Evolutionary conservation across 2,888 invertebrate genomes (phyloP).

Genomic region (Drosophila colorata): DNA sequence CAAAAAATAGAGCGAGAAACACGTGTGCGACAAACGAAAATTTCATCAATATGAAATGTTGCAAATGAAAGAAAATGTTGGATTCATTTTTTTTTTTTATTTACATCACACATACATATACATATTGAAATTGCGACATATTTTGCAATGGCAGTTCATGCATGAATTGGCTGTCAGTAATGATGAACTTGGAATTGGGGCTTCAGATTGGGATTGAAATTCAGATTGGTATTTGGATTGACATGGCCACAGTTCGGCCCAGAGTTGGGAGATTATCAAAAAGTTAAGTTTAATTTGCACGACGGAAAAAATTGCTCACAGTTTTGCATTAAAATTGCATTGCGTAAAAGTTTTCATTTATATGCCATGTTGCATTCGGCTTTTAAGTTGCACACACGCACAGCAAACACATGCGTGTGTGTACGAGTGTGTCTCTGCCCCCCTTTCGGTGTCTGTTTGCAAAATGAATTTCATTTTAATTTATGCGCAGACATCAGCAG

Average conservation of each 20-base stretch:
- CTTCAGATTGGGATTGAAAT: conserved; percentile 6
- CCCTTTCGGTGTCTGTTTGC: conserved; percentile 31
- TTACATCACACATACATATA: background rate
- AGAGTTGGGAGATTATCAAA: conserved; percentile 22
- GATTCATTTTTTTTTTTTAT: background rate
- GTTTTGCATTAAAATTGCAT: conserved; percentile 60
- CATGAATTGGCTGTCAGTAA: conserved; percentile 46
- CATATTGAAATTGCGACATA: conserved; percentile 25
- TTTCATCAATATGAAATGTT: conserved; percentile 65
- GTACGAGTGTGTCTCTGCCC: conserved; percentile 9
- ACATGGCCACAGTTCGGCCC: conserved; percentile 14
- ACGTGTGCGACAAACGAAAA: conserved; percentile 19
- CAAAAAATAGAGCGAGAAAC: conserved; percentile 5
- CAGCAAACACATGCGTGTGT: background rate
- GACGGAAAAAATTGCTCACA: conserved; percentile 10
- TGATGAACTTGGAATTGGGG: conserved; percentile 29
- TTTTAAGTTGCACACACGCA: conserved; percentile 49
- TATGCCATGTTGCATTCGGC: conserved; percentile 54
- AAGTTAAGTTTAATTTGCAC: conserved; percentile 32
- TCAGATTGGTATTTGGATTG: background rate
- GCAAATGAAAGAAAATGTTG: background rate
- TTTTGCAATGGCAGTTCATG: conserved; percentile 23
- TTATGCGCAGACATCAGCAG: conserved; percentile 68
- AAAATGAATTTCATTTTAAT: conserved; percentile 69
- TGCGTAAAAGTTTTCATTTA: conserved; percentile 63